Conservation (phyloP, 2,888 invertebrate species). For the Teleiodes luculella region DNA sequence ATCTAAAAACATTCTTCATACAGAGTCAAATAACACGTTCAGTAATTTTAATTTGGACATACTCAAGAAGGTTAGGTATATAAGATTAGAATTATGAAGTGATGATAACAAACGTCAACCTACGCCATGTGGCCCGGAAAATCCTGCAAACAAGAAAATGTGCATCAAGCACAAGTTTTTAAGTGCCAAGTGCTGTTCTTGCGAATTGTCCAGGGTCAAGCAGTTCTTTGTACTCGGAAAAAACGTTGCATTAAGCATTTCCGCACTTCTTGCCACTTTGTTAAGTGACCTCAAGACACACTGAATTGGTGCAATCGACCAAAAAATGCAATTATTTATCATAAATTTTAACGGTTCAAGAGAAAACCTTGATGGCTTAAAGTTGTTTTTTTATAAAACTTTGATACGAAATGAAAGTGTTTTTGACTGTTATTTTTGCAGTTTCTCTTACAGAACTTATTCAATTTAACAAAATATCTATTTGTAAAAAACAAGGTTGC, state of each 20-base stretch:
- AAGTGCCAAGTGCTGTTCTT: neutral
- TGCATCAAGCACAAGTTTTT: too few species aligned
- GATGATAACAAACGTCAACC: too few species aligned
- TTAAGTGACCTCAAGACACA: constrained; percentile 33
- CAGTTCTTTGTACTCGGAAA: neutral
- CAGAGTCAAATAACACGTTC: too few species aligned
- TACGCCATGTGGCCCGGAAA: too few species aligned
- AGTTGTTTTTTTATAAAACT: neutral
- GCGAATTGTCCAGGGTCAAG: neutral
- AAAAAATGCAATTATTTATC: constrained; percentile 27
- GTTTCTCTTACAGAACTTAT: neutral
- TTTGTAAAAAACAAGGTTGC: too few species aligned
- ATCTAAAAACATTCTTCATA: too few species aligned
- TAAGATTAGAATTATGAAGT: too few species aligned
- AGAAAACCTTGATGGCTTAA: constrained; percentile 6
- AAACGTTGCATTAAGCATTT: constrained; percentile 27
- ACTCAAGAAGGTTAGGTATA: too few species aligned
- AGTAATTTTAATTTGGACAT: too few species aligned
- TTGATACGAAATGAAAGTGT: neutral
- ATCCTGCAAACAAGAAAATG: too few species aligned
- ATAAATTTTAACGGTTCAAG: constrained; percentile 24
- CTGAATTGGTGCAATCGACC: constrained; percentile 33
- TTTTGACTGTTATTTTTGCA: neutral
- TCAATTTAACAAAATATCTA: too few species aligned
- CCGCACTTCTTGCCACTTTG: constrained; percentile 37